Base-by-base conservation (phyloP, 2,797 vertebrate genomes). In the Ciconia nigra region DNA sequence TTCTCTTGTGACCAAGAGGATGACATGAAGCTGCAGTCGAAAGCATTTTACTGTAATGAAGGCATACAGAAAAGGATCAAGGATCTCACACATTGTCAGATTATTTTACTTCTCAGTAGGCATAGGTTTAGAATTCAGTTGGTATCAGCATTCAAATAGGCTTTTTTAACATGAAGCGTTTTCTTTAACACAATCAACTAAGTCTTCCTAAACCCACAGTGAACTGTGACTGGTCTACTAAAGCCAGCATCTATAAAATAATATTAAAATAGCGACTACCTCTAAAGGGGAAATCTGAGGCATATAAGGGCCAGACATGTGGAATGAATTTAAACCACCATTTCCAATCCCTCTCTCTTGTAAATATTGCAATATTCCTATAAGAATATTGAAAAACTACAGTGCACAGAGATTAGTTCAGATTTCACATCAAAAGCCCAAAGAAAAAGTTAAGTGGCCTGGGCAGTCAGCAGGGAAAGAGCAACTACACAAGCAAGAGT, bases 361-460 rank as follows among this genome's bases (percentile, higher is more conserved):
- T 89, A 96, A 93, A 86, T 87, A 91, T 59, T 93, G 37, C 63
- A 88, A 72, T 77, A 95, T 84, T 94, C 42, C n/a, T 96, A 29
- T 70, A 61, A 94, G 90, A 95, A 90, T 20, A 29, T 19, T 90
- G 90, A 91, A 95, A 95, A 96, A 91, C 73, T 95, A 82, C 83
- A 91, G 76, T 18, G 28, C 41, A 37, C 62, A 80, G 81, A 82
- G 54, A 91, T 94, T 70, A 94, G 86, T 81, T 95, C 92, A 78
- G 54, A 79, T 90, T 94, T 93, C 93, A 94, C 79, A 96, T 94
- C 80, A 96, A 95, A 95, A 95, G 87, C 54, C 22, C 76, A 78
- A 93, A 82, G 16, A 90, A 92, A 91, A 92, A 58, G 21, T 62
- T 87, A 83, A 94, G 70, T 58, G 35, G 57, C 49, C 21, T 49